Conservation (phyloP, 2,797 vertebrate species). For the Ataeniobius toweri region DNA sequence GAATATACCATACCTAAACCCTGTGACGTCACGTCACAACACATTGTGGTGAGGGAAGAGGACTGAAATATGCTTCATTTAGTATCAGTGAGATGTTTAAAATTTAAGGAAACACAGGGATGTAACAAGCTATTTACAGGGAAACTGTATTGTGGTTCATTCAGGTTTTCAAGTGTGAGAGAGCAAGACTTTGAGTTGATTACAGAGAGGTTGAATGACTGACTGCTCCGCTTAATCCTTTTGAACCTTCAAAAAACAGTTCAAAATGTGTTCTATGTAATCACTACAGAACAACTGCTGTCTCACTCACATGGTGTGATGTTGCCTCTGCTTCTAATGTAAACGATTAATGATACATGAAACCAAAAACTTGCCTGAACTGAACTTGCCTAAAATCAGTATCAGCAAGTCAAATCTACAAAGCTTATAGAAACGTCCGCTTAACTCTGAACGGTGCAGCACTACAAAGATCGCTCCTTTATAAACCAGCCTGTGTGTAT, state of each 20-base stretch:
- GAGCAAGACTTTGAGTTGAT: neutral
- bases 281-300: neutral
- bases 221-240: neutral
- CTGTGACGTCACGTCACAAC: too few species aligned
- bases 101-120: neutral
- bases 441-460: neutral
- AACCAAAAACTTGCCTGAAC: neutral
- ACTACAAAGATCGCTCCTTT: neutral
- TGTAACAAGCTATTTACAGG: neutral
- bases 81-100: neutral
- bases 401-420: neutral
- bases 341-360: neutral
- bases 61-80: too few species aligned
- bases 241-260: too few species aligned
- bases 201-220: too few species aligned
- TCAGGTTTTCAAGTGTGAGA: neutral
- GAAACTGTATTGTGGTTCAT: neutral
- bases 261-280: neutral
- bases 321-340: neutral
- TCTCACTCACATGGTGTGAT: neutral
- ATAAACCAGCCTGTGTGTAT: neutral
- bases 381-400: neutral
- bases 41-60: too few species aligned
- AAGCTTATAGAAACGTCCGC: neutral
- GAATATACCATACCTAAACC: neutral